These are phyloP conservation scores for Polypterus bichir DNA, from an alignment of 2,113 vertebrate species.

Conservation along the genomic window DNA sequence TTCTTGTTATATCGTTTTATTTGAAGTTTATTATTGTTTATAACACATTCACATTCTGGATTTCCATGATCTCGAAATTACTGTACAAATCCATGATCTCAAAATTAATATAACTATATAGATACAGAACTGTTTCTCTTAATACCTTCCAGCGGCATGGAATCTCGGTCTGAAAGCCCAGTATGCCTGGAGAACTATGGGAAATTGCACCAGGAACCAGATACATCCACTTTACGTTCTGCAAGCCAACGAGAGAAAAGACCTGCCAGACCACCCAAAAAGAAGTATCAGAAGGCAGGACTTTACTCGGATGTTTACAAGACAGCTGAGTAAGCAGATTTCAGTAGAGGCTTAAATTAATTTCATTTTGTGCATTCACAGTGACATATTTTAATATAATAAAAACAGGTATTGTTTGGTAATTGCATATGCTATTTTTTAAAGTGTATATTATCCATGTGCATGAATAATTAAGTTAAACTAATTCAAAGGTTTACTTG, in stretches of 20 bases:
- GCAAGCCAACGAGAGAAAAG: slow-evolving; percentile 63
- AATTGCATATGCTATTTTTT: too few species aligned
- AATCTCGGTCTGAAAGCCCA: slow-evolving; percentile 39
- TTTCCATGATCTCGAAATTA: too few species aligned
- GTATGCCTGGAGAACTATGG: slow-evolving; percentile 40
- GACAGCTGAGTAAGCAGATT: slow-evolving; percentile 73
- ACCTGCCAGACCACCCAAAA: slow-evolving; percentile 63
- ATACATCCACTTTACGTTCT: slow-evolving; percentile 37
- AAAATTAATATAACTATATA: slow-evolving; percentile 39
- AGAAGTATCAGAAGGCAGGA: slow-evolving; percentile 87
- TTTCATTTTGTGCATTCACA: too few species aligned
- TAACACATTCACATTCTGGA: too few species aligned
- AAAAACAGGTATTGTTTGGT: too few species aligned
- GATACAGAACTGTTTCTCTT: slow-evolving; percentile 15
- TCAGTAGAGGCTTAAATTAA: too few species aligned
- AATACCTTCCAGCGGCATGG: slow-evolving; percentile 56
- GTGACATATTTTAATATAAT: too few species aligned
- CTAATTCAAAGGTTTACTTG: too few species aligned
- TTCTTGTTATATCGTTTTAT: too few species aligned
- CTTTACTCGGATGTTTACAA: slow-evolving; percentile 96
- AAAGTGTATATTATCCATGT: too few species aligned
- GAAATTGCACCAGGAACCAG: slow-evolving; percentile 36
- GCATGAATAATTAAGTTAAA: too few species aligned
- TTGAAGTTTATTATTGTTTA: too few species aligned
- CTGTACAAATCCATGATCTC: slow-evolving; percentile 11